These are phyloP conservation scores for Matsumyia berberina DNA, from an alignment of 2,888 invertebrate genomes.

Conservation along the genomic window DNA sequence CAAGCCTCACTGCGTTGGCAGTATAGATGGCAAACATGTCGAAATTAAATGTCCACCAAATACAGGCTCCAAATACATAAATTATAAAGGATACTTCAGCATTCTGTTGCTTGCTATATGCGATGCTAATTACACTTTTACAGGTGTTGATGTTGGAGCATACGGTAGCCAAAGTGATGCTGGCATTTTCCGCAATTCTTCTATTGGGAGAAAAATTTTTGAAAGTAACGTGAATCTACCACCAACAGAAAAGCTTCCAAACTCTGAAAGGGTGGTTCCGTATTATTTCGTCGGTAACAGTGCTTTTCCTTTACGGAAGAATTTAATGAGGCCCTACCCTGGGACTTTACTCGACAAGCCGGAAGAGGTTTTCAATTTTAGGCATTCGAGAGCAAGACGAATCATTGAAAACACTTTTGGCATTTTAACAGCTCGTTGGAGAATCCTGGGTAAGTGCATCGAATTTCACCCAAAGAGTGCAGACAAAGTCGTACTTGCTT, in stretches of 20 bases:
- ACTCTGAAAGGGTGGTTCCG: constrained; percentile 17
- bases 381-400: no score
- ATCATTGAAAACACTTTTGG: no score
- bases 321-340: constrained; percentile 35
- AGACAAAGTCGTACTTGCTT: not conserved
- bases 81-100: constrained; percentile 52
- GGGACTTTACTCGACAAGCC: not conserved
- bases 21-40: constrained; percentile 50
- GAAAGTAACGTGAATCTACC: constrained; percentile 2
- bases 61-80: constrained; percentile 36
- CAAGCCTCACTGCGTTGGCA: constrained; percentile 34
- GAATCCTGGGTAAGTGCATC: not conserved
- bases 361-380: no score
- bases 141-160: constrained; percentile 48
- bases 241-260: constrained; percentile 25
- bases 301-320: constrained; percentile 30
- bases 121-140: constrained; percentile 48
- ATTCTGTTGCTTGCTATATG: constrained; percentile 43
- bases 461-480: not conserved
- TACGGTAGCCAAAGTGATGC: constrained; percentile 29
- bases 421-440: not conserved
- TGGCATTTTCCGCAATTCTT: constrained; percentile 17
- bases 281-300: constrained; percentile 50
- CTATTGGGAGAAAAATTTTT: constrained; percentile 14
- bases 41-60: constrained; percentile 48